phyloP scores from a whole-genome alignment of 2,797 vertebrate genomes.

The Peromyscus nudipes region DNA sequence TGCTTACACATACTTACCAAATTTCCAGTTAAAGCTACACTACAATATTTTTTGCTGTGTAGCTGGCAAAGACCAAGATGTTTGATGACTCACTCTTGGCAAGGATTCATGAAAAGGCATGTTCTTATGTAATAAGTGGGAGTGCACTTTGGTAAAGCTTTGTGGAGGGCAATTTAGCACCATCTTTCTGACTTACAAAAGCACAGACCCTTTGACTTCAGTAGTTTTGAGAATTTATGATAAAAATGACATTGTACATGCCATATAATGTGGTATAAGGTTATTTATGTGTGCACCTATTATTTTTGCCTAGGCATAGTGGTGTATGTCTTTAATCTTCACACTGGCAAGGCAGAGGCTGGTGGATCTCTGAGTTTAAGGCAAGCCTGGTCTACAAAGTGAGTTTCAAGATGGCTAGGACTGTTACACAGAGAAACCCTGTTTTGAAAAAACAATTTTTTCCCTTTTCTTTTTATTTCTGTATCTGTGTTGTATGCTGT shows the following conservation, averaged over 20 bases:
- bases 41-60: neutral
- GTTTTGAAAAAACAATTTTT: neutral
- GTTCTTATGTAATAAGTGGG: neutral
- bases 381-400: neutral
- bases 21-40: neutral
- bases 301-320: neutral
- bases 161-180: neutral
- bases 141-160: neutral
- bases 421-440: neutral
- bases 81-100: slow-evolving; percentile 38
- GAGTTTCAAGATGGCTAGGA: neutral
- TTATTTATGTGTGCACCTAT: neutral
- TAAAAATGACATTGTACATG: neutral
- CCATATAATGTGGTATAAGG: neutral
- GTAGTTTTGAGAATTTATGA: neutral
- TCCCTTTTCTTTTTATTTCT: neutral
- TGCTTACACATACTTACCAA: neutral
- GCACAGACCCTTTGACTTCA: slow-evolving; percentile 5
- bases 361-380: neutral
- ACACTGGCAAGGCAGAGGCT: neutral
- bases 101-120: neutral
- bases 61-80: neutral
- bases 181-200: slow-evolving; percentile 36
- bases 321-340: neutral
- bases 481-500: neutral